Evolutionary conservation across 1,140 invertebrate genomes (phyloP).

Genomic region (Drosophila ananassae): DNA sequence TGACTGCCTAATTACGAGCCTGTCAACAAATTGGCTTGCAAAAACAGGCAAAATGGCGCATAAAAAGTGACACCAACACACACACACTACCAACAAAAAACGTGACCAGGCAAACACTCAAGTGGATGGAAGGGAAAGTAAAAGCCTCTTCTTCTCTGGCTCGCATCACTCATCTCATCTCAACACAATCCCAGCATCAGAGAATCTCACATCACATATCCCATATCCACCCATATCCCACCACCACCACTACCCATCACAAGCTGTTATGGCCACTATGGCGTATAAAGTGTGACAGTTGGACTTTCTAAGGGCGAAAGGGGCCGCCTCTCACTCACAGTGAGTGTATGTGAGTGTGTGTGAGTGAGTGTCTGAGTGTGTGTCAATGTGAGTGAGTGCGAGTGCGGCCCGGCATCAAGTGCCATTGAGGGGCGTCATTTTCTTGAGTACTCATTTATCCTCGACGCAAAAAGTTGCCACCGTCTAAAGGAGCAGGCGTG

Average conservation of each 20-base stretch:
- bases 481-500: slow-evolving; percentile 15
- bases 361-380: background rate
- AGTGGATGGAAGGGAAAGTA: slow-evolving; percentile 16
- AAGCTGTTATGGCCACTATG: slow-evolving; percentile 46
- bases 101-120: slow-evolving; percentile 62
- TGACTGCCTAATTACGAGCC: slow-evolving; percentile 66
- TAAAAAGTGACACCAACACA: slow-evolving; percentile 16
- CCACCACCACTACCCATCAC: slow-evolving; percentile 9
- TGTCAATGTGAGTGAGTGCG: slow-evolving; percentile 7
- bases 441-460: slow-evolving; percentile 72
- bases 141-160: slow-evolving; percentile 10
- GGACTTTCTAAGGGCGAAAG: slow-evolving; percentile 1
- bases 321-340: background rate
- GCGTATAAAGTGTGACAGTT: slow-evolving; percentile 36
- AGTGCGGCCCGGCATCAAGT: slow-evolving; percentile 51
- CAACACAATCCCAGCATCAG: slow-evolving; percentile 26
- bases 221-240: slow-evolving; percentile 24
- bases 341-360: background rate
- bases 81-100: slow-evolving; percentile 35
- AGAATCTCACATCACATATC: slow-evolving; percentile 21
- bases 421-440: slow-evolving; percentile 74
- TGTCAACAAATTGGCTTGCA: slow-evolving; percentile 59
- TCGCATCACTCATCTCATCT: slow-evolving; percentile 38
- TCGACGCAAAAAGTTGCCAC: slow-evolving; percentile 20
- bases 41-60: slow-evolving; percentile 34